A percentile compares a stretch with the other conserved stretches of the same genome.
Conservation (phyloP, 2,797 vertebrate species). For the Peromyscus attwateri region DNA sequence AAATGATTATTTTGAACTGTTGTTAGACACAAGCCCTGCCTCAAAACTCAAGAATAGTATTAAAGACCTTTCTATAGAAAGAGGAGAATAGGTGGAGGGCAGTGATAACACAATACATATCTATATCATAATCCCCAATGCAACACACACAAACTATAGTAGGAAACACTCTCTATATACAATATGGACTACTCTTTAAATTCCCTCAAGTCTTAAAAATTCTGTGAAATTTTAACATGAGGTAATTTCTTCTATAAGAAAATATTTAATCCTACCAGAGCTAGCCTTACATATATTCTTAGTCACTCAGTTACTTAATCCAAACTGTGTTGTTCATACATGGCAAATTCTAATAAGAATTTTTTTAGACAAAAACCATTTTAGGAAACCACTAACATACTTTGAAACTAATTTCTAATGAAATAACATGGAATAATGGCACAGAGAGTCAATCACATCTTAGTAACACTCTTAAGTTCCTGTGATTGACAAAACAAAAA, state of each 20-base stretch:
- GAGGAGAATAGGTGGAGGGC: not conserved
- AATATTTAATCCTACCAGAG: conserved; percentile 10
- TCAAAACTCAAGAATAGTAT: not conserved
- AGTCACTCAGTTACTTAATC: conserved; percentile 30
- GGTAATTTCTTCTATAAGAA: conserved; percentile 32
- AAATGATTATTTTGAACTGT: conserved; percentile 11
- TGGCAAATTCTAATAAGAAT: conserved; percentile 9
- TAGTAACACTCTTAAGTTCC: conserved; percentile 66
- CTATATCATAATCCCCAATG: not conserved
- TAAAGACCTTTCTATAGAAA: not conserved
- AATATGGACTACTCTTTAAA: not conserved
- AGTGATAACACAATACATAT: not conserved
- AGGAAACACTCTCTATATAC: not conserved
- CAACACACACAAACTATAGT: not conserved
- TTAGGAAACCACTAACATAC: conserved; percentile 30
- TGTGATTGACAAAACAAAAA: conserved; percentile 19
- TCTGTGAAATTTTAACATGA: conserved; percentile 42
- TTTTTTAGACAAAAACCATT: conserved; percentile 59
- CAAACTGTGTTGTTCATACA: conserved; percentile 22
- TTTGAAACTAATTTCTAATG: conserved; percentile 58
- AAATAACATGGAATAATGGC: not conserved
- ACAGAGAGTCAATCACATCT: not conserved
- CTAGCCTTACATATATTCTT: conserved; percentile 23
- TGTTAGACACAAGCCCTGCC: not conserved
- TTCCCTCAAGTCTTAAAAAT: not conserved